Evolutionary conservation across 2,113 vertebrate genomes (phyloP).

Genomic region (Taxidea taxus): DNA sequence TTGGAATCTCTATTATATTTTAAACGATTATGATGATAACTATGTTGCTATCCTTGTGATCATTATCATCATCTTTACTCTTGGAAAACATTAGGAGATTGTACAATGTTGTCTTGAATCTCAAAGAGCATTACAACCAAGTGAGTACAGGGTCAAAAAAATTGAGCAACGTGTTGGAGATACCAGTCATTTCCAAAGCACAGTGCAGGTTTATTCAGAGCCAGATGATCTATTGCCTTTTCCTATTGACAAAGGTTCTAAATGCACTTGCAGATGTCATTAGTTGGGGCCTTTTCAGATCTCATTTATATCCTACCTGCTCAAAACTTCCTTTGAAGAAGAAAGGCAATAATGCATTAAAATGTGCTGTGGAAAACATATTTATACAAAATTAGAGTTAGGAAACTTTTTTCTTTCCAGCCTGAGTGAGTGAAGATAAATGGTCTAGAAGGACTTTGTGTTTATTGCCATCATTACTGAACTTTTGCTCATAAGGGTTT

Average conservation of each 20-base stretch:
- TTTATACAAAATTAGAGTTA: not conserved
- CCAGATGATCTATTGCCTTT: not conserved
- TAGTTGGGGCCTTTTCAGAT: not conserved
- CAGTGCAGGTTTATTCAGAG: not conserved
- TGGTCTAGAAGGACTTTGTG: not conserved
- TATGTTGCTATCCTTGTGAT: not conserved
- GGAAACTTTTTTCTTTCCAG: slow-evolving; percentile 4
- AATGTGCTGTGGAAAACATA: not conserved
- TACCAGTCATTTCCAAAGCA: not conserved
- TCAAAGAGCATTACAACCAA: not conserved
- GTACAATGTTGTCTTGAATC: not conserved
- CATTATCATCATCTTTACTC: not conserved
- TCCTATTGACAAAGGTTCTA: not conserved
- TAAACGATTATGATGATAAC: not conserved
- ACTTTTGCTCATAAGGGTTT: not conserved
- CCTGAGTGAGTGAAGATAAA: not conserved
- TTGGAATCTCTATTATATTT: not conserved
- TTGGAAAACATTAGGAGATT: not conserved
- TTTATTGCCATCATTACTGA: not conserved
- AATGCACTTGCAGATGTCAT: not conserved
- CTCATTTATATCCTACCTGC: not conserved
- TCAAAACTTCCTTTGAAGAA: not conserved
- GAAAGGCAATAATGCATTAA: not conserved
- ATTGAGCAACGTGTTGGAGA: not conserved
- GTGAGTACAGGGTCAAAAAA: not conserved